A percentile compares a stretch with the other conserved stretches of the same genome.
Conservation (phyloP, 2,113 vertebrate species). For the Eurypyga helias region DNA sequence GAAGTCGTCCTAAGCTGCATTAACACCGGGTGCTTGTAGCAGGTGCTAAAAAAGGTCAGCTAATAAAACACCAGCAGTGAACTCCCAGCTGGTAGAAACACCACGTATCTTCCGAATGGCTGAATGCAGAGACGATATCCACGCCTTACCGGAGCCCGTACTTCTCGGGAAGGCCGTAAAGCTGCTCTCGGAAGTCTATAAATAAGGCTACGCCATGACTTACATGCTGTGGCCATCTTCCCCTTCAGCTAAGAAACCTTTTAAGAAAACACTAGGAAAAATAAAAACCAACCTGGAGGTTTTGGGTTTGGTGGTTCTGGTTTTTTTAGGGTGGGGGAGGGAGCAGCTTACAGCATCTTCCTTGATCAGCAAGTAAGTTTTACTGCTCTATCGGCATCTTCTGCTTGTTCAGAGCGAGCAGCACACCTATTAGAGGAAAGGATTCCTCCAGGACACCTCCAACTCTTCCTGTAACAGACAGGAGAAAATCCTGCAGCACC, state of each 20-base stretch:
- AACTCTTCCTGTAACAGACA: constrained; percentile 6
- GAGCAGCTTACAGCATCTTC: background rate
- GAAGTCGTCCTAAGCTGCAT: background rate
- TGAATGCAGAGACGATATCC: background rate
- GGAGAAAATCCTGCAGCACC: background rate
- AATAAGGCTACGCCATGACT: background rate
- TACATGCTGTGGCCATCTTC: background rate
- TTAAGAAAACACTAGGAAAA: constrained; percentile 1
- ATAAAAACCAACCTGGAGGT: background rate
- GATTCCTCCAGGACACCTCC: background rate
- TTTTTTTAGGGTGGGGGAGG: accelerated
- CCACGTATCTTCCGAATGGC: background rate
- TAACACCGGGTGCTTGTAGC: background rate
- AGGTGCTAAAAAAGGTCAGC: background rate
- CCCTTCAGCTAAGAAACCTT: background rate
- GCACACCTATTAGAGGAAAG: background rate
- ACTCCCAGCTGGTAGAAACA: background rate
- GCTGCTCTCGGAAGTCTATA: background rate
- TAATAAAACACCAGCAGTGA: background rate
- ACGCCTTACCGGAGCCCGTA: background rate
- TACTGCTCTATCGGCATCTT: constrained; percentile 17
- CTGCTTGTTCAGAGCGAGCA: background rate
- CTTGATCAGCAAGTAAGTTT: background rate
- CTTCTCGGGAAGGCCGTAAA: background rate
- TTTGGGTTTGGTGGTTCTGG: background rate